Percentiles rank a stretch among this genome's conserved stretches.
These are phyloP conservation scores for Tortricodes alternella DNA, from an alignment of 2,888 invertebrate genomes.

Conservation along the genomic window DNA sequence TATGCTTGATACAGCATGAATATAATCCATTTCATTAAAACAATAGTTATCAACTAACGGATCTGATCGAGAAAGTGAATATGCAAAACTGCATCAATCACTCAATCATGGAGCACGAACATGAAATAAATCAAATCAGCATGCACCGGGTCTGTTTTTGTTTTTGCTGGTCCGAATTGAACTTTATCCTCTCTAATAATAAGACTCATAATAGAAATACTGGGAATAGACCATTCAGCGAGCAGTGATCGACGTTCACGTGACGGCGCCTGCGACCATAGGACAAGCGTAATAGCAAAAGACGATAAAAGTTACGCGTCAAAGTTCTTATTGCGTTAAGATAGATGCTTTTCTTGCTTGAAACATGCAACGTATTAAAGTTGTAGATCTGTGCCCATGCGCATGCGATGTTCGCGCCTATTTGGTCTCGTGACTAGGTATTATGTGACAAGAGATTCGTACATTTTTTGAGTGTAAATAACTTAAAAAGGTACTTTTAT, in stretches of 20 bases:
- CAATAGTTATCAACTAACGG: neutral
- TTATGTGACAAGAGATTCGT: neutral
- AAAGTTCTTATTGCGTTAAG: too few species aligned
- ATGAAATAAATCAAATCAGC: slow-evolving; percentile 28
- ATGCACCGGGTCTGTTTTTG: slow-evolving; percentile 18
- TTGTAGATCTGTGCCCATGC: neutral
- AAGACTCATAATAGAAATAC: too few species aligned
- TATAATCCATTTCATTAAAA: too few species aligned
- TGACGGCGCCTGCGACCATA: neutral
- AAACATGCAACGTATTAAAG: too few species aligned
- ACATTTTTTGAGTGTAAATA: neutral
- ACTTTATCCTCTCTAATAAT: too few species aligned
- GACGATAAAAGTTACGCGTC: too few species aligned
- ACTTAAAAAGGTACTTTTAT: neutral
- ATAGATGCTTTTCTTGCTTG: too few species aligned
- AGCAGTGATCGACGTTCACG: slow-evolving; percentile 20
- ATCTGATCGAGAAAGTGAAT: slow-evolving; percentile 10
- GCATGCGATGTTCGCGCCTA: slow-evolving; percentile 9
- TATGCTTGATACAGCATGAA: too few species aligned
- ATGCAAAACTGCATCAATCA: slow-evolving; percentile 8
- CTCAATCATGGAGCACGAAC: slow-evolving; percentile 5
- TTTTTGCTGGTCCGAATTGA: too few species aligned
- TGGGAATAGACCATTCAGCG: too few species aligned
- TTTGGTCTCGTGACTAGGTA: slow-evolving; percentile 4
- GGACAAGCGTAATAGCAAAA: too few species aligned